Conservation (phyloP, 2,797 vertebrate species). For the Basileuterus tristriatus region DNA sequence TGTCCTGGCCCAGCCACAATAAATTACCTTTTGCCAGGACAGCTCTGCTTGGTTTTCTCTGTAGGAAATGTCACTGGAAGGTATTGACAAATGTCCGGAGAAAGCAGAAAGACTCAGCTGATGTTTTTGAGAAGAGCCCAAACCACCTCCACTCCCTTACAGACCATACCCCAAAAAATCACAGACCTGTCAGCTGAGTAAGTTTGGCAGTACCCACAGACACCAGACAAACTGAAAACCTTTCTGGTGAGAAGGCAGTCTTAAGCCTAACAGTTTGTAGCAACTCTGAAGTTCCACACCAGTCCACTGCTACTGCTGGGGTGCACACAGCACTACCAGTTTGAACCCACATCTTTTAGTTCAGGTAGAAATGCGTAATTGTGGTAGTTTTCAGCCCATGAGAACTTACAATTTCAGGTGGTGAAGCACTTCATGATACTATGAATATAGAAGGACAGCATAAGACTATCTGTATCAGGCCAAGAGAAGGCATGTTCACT, state of each 20-base stretch:
- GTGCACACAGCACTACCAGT: not conserved
- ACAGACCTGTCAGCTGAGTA: not conserved
- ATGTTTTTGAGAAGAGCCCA: not conserved
- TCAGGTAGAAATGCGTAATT: not conserved
- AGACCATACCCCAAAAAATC: not conserved
- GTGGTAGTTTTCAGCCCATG: not conserved
- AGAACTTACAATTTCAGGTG: not conserved
- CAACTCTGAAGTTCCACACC: not conserved
- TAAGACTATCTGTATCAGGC: not conserved
- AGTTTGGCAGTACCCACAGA: not conserved
- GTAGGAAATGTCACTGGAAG: not conserved
- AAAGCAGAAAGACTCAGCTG: not conserved
- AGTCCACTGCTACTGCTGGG: not conserved
- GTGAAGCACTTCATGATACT: not conserved
- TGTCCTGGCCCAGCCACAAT: slow-evolving; percentile 31
- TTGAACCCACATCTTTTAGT: not conserved
- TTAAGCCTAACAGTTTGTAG: not conserved
- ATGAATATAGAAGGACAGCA: not conserved
- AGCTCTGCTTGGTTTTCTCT: not conserved
- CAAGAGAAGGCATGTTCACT: rapidly evolving
- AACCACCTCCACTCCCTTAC: not conserved
- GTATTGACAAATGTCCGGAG: not conserved
- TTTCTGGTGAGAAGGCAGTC: not conserved
- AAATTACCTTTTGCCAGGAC: slow-evolving; percentile 28
- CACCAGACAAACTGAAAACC: not conserved